Evolutionary conservation across 2,113 vertebrate species (phyloP).

Genomic region (Rafetus swinhoei): DNA sequence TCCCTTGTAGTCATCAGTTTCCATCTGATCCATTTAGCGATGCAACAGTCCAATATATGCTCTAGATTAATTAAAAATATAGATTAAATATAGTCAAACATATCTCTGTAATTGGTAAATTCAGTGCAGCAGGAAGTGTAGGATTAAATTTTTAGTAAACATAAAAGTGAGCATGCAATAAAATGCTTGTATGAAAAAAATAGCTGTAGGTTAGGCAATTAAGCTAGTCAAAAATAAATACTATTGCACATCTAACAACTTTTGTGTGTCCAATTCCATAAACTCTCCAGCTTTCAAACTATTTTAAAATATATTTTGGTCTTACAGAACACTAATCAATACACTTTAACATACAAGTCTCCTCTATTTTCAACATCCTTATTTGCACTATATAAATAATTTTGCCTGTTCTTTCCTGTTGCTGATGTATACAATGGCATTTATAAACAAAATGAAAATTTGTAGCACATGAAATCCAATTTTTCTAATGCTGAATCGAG

Average conservation of each 20-base stretch:
- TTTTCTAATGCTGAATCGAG: neutral
- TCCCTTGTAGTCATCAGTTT: neutral
- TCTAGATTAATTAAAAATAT: neutral
- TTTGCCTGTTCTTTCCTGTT: neutral
- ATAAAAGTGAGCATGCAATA: neutral
- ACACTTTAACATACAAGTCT: neutral
- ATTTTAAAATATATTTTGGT: neutral
- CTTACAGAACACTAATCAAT: neutral
- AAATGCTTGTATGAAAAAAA: neutral
- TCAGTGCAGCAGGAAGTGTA: neutral
- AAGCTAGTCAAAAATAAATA: neutral
- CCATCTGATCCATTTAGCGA: neutral
- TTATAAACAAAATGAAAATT: neutral
- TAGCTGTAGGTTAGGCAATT: neutral
- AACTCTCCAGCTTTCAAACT: neutral
- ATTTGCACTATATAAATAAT: neutral
- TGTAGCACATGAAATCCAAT: neutral
- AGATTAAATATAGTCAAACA: neutral
- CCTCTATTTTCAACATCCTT: neutral
- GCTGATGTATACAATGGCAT: neutral
- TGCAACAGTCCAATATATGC: neutral
- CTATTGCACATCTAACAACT: neutral
- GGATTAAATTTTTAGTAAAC: neutral
- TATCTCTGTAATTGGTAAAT: neutral
- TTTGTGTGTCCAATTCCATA: neutral